These are phyloP conservation scores for Ochotona princeps DNA, from an alignment of 2,113 vertebrate genomes.

Conservation along the genomic window DNA sequence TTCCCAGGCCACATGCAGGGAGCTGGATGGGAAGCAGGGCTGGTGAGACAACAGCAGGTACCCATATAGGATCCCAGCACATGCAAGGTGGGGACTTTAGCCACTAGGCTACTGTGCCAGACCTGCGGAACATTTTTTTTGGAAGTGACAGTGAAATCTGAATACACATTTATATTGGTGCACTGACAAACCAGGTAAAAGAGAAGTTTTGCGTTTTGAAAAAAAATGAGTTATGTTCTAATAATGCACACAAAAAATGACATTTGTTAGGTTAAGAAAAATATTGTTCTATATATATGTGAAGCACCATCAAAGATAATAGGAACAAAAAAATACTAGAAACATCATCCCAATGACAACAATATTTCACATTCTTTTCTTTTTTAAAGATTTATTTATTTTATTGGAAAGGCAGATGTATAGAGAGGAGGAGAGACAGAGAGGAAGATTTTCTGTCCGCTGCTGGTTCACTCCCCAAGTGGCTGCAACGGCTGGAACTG, in stretches of 20 bases:
- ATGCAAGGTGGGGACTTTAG: too few relatives aligned
- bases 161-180: background rate
- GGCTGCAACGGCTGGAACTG: too few relatives aligned
- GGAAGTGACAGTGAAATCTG: background rate
- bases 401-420: too few relatives aligned
- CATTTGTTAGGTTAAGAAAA: background rate
- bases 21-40: too few relatives aligned
- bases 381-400: too few relatives aligned
- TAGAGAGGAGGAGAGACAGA: too few relatives aligned
- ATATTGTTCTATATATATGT: background rate
- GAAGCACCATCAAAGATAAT: background rate
- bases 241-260: slow-evolving; percentile 24
- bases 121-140: background rate
- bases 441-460: too few relatives aligned
- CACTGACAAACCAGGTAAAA: background rate
- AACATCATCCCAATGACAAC: background rate
- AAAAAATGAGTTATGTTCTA: slow-evolving; percentile 15
- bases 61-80: too few relatives aligned
- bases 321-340: background rate
- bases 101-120: too few relatives aligned
- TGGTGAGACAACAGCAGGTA: too few relatives aligned
- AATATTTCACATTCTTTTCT: background rate
- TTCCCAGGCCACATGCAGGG: too few relatives aligned
- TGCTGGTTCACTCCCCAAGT: too few relatives aligned
- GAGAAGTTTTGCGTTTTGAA: background rate